Base-by-base conservation (phyloP, 2,797 vertebrate genomes). In the Tachyglossus aculeatus region DNA sequence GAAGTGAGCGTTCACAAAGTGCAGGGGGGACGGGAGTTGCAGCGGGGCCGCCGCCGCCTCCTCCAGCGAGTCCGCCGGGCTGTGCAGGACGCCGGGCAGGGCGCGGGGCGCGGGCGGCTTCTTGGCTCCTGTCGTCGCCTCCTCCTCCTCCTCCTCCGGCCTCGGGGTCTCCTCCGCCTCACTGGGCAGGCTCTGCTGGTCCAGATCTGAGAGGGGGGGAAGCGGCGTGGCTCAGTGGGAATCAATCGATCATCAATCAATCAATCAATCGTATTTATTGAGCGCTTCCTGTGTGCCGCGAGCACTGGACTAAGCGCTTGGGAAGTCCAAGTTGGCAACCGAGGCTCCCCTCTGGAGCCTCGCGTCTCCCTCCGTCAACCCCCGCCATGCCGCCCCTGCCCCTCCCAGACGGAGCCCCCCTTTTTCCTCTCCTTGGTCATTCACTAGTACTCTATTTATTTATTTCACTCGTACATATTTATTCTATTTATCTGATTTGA, bases 1-100 rank as follows among this genome's bases (percentile, higher is more conserved):
- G 93, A 98, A 99, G 91, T 99, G 97, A 0, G 97, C 96, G 93
- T 98, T 98, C 86, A 98, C 97, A 89, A 99, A 99, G 90, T 99
- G 97, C 24, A 98, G 95, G 1, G 98, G 97, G 5, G 98, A 98
- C 0, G 97, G 92, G 0, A 99, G 93, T 81, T 44, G 90, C 80
- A 90, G 86, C 84, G 91, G 89, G 36, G 60, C 66, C 43, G 60
- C 56, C 44, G 29, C 62, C 0, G 5, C 64, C 0, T 85, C 86
- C 71, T 90, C 89, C 64, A 84, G 89, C 0, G 78, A 90, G 82
- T 89, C 88, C 88, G 90, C 85, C 70, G n/a, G 79, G 70, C 77
- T 67, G 69, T 83, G 86, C 69, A 88, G 67, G 5, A 86, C 60
- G 62, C 81, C 84, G 67, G 91, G 85, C 54, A 90, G 85, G 56